Conservation (phyloP, 2,888 invertebrate genomes). For the Peribatodes rhomboidaria region DNA sequence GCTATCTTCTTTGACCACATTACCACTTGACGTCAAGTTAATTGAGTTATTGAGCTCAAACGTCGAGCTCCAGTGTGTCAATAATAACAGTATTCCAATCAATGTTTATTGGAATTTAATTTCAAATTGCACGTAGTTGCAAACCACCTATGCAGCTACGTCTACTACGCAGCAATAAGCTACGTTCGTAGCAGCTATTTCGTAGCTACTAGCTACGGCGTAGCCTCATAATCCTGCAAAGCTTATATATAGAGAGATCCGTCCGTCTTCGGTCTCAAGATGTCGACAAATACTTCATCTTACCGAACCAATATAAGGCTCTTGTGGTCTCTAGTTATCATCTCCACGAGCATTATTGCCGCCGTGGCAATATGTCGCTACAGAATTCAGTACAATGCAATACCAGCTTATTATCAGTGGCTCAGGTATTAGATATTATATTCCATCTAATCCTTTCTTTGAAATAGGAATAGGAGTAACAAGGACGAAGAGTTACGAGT, state of each 20-base stretch:
- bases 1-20: no score
- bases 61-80: no score
- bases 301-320: background rate
- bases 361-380: background rate
- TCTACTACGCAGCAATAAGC: constrained; percentile 10
- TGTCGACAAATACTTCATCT: constrained; percentile 19
- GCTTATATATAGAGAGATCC: background rate
- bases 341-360: constrained; percentile 1
- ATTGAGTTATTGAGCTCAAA: no score
- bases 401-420: background rate
- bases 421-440: no score
- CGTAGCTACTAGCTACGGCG: constrained; percentile 9
- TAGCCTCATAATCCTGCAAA: constrained; percentile 8
- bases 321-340: background rate
- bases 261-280: constrained; percentile 6
- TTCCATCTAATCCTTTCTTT: no score
- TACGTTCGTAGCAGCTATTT: background rate
- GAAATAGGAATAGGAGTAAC: no score
- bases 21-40: no score
- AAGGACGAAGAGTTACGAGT: no score
- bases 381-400: background rate
- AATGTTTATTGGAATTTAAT: no score
- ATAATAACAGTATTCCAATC: no score
- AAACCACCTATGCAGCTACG: no score
- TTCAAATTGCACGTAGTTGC: no score